phyloP scores from a whole-genome alignment of 2,888 invertebrate species.

The Netelia melanura region DNA sequence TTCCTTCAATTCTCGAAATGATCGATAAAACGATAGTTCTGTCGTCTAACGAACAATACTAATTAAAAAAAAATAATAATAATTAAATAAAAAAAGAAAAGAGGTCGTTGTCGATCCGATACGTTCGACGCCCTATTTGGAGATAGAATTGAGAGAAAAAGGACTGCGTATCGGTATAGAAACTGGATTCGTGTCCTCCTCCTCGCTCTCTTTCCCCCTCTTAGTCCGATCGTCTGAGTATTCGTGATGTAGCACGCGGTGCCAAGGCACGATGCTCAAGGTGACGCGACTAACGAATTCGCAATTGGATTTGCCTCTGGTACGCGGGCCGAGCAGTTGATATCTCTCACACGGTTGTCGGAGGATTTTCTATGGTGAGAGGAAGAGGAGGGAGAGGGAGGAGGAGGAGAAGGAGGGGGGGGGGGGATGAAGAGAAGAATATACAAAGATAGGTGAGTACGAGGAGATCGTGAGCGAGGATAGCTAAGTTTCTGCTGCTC shows the following conservation, averaged over 20 bases:
- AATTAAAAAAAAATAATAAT: too few species aligned
- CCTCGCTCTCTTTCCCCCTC: slow-evolving; percentile 16
- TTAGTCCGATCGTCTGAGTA: background rate
- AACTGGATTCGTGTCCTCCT: background rate
- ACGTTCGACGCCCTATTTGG: background rate
- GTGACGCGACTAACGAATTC: slow-evolving; percentile 64
- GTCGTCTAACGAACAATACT: too few species aligned
- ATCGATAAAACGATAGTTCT: too few species aligned
- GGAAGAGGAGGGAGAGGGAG: slow-evolving; percentile 23
- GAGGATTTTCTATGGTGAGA: slow-evolving; percentile 31
- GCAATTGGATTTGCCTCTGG: slow-evolving; percentile 58
- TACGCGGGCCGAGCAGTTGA: slow-evolving; percentile 28
- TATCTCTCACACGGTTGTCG: slow-evolving; percentile 50
- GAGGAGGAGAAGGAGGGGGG: background rate
- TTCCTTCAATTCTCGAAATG: too few species aligned
- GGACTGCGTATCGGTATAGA: background rate
- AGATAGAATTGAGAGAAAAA: background rate
- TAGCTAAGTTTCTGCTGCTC: slow-evolving; percentile 46
- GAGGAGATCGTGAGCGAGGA: slow-evolving; percentile 47
- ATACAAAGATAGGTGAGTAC: slow-evolving; percentile 6
- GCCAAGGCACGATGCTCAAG: slow-evolving; percentile 53
- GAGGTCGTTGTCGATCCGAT: background rate
- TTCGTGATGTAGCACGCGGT: slow-evolving; percentile 40
- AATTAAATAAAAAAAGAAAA: background rate
- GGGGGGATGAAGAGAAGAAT: slow-evolving; percentile 1